Conservation (phyloP, 2,888 invertebrate genomes). For the Nephrotoma appendiculata region DNA sequence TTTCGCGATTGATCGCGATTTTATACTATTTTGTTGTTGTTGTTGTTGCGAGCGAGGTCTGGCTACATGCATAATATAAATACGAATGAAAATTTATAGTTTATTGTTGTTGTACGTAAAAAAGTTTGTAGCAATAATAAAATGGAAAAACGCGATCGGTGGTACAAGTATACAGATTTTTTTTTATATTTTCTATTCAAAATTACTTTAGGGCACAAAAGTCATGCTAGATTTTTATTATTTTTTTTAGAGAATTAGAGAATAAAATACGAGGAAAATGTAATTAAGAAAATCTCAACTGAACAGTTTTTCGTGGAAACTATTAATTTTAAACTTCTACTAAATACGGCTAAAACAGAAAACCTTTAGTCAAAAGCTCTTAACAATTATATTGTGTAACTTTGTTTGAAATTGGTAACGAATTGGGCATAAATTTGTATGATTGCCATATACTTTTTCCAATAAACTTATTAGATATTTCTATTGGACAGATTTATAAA, state of each 20-base stretch:
- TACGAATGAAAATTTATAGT: neutral
- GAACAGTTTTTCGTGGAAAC: no score
- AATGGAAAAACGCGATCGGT: conserved; percentile 1
- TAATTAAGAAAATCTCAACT: neutral
- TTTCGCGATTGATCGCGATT: conserved; percentile 1
- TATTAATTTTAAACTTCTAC: no score
- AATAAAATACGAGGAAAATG: neutral
- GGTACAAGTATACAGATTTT: neutral
- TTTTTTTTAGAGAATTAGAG: neutral
- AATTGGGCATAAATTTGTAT: no score
- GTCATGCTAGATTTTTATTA: neutral
- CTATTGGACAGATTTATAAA: no score
- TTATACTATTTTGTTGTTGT: neutral
- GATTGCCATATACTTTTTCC: no score
- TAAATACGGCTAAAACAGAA: no score
- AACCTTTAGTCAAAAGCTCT: no score
- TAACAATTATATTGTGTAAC: no score
- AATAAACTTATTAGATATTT: no score
- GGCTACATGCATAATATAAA: neutral
- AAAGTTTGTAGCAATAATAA: neutral
- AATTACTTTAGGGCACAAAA: conserved; percentile 2
- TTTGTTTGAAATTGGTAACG: no score
- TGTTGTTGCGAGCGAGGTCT: no score
- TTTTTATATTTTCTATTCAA: neutral
- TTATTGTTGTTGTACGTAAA: neutral